A percentile compares a stretch with the other conserved stretches of the same genome.
These are phyloP conservation scores for Drosophila leonis DNA, from an alignment of 2,888 invertebrate genomes.

Conservation along the genomic window DNA sequence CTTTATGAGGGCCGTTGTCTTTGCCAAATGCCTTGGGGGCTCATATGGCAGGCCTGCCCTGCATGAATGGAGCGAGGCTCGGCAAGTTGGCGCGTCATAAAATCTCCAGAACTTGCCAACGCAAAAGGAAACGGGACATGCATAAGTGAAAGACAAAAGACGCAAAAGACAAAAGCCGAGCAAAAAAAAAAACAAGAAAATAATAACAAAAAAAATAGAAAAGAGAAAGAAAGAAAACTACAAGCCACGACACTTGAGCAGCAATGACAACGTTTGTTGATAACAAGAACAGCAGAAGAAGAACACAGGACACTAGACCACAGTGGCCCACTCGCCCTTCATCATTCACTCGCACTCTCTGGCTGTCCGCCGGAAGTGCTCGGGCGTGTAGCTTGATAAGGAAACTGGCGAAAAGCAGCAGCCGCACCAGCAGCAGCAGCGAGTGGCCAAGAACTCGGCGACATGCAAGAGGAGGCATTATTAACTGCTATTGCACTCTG, in stretches of 20 bases:
- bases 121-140: constrained; percentile 70
- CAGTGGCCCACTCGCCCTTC: constrained; percentile 2
- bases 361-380: constrained; percentile 51
- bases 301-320: constrained; percentile 22
- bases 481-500: constrained; percentile 76
- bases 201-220: not conserved
- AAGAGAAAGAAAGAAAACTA: constrained; percentile 33
- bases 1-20: constrained; percentile 69
- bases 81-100: constrained; percentile 72
- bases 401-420: constrained; percentile 47
- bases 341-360: constrained; percentile 3
- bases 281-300: constrained; percentile 45
- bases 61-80: constrained; percentile 18
- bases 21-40: constrained; percentile 67
- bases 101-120: constrained; percentile 42
- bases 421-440: constrained; percentile 12
- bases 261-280: constrained; percentile 67
- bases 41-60: constrained; percentile 53
- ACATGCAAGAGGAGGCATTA: constrained; percentile 70
- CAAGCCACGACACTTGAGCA: constrained; percentile 60
- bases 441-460: constrained; percentile 67
- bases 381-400: constrained; percentile 57
- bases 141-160: constrained; percentile 80
- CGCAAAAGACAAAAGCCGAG: constrained; percentile 64
- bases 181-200: constrained; percentile 12